Conservation (phyloP, 2,797 vertebrate species). For the Apogon hyalosoma region DNA sequence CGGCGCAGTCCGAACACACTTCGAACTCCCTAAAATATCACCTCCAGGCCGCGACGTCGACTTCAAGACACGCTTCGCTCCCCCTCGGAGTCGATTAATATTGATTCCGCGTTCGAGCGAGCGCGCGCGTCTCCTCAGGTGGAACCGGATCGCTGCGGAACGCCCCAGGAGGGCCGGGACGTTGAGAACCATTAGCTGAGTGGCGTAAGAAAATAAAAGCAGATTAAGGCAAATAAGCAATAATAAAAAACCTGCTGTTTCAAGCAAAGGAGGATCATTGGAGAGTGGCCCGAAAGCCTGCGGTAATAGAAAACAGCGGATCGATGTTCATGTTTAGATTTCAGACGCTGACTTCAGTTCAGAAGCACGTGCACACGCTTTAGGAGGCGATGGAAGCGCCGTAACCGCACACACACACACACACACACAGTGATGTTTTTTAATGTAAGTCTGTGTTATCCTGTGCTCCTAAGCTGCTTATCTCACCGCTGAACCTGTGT, state of each 20-base stretch:
- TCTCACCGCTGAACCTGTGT: constrained; percentile 30
- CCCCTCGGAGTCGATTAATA: constrained; percentile 76
- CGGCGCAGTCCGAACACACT: constrained; percentile 58
- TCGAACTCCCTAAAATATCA: constrained; percentile 73
- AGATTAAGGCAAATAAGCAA: constrained; percentile 74
- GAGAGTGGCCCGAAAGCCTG: constrained; percentile 31
- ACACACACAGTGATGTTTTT: constrained; percentile 6
- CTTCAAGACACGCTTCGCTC: constrained; percentile 57
- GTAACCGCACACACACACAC: constrained; percentile 8
- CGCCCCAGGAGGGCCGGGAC: constrained; percentile 54
- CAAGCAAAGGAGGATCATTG: constrained; percentile 34
- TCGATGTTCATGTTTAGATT: constrained; percentile 50
- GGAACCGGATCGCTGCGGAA: constrained; percentile 79
- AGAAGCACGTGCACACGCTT: constrained; percentile 8
- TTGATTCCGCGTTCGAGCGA: constrained; percentile 80
- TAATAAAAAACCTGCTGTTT: constrained; percentile 60
- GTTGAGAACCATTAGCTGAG: constrained; percentile 65
- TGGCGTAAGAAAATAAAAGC: constrained; percentile 70
- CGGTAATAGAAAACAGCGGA: constrained; percentile 51
- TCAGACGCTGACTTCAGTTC: constrained; percentile 11
- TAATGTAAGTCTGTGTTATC: constrained; percentile 26
- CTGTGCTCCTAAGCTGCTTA: constrained; percentile 33
- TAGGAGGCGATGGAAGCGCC: constrained; percentile 27
- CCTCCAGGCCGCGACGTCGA: constrained; percentile 70
- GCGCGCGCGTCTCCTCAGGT: constrained; percentile 75